These are phyloP conservation scores for Xenopus borealis DNA, from an alignment of 2,113 vertebrate genomes.

Conservation along the genomic window DNA sequence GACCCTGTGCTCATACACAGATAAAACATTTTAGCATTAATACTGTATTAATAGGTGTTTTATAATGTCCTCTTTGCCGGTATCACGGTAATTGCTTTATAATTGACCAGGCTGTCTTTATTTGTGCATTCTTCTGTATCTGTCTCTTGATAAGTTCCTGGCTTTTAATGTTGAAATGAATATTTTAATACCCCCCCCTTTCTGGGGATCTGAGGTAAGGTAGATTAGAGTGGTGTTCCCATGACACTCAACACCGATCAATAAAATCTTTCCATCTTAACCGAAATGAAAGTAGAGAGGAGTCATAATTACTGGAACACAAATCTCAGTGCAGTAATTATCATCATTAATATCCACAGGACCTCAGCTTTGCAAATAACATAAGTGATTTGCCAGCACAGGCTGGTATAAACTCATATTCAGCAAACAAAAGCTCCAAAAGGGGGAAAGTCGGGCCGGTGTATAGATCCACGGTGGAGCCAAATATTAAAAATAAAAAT, in stretches of 20 bases:
- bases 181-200: constrained; percentile 18
- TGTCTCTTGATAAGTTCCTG: constrained; percentile 23
- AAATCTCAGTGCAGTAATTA: neutral
- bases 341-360: constrained; percentile 15
- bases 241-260: constrained; percentile 21
- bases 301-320: constrained; percentile 21
- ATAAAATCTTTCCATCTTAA: constrained; percentile 31
- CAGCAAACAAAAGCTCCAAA: too few relatives aligned
- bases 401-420: neutral
- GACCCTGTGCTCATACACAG: too few relatives aligned
- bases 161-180: constrained; percentile 43
- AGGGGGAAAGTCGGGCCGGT: too few relatives aligned
- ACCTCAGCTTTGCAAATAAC: constrained; percentile 17
- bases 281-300: constrained; percentile 18
- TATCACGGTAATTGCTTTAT: constrained; percentile 37
- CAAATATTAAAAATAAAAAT: too few relatives aligned
- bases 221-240: constrained; percentile 3
- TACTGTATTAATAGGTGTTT: too few relatives aligned
- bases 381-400: neutral
- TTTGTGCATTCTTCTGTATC: constrained; percentile 18
- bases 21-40: too few relatives aligned
- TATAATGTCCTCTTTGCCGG: constrained; percentile 29
- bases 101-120: constrained; percentile 30
- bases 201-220: constrained; percentile 18
- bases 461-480: too few relatives aligned